These are phyloP conservation scores for Aporophyla lueneburgensis DNA, from an alignment of 2,888 invertebrate genomes.

Conservation along the genomic window DNA sequence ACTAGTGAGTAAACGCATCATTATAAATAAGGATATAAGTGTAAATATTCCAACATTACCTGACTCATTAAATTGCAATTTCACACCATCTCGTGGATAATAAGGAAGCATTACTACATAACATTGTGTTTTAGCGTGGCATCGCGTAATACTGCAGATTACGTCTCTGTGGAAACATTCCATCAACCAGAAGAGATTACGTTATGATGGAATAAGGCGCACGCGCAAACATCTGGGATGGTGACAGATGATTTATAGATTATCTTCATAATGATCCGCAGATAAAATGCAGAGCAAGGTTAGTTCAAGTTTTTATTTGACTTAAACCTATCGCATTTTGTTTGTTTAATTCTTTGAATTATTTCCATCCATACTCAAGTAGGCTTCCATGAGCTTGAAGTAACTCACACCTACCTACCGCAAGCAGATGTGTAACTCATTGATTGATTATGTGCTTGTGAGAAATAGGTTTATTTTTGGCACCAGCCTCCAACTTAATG, in stretches of 20 bases:
- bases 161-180: conserved; percentile 65
- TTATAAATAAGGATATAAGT: conserved; percentile 49
- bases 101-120: conserved; percentile 73
- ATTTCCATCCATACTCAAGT: background rate
- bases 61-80: conserved; percentile 70
- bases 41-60: conserved; percentile 51
- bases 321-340: background rate
- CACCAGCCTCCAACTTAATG: background rate
- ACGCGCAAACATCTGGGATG: conserved; percentile 57
- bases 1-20: conserved; percentile 8
- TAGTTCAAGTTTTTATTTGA: conserved; percentile 20
- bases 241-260: conserved; percentile 57
- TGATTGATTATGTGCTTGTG: background rate
- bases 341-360: background rate
- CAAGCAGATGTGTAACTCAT: background rate
- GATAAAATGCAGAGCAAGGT: conserved; percentile 33
- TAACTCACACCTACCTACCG: background rate
- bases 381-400: background rate
- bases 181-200: conserved; percentile 62
- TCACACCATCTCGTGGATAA: conserved; percentile 72
- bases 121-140: conserved; percentile 72
- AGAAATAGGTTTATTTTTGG: background rate
- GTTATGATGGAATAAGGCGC: conserved; percentile 56
- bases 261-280: conserved; percentile 47
- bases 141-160: conserved; percentile 74